Conservation (phyloP, 2,113 vertebrate species). For the Stomatorhinus ivindoensis region DNA sequence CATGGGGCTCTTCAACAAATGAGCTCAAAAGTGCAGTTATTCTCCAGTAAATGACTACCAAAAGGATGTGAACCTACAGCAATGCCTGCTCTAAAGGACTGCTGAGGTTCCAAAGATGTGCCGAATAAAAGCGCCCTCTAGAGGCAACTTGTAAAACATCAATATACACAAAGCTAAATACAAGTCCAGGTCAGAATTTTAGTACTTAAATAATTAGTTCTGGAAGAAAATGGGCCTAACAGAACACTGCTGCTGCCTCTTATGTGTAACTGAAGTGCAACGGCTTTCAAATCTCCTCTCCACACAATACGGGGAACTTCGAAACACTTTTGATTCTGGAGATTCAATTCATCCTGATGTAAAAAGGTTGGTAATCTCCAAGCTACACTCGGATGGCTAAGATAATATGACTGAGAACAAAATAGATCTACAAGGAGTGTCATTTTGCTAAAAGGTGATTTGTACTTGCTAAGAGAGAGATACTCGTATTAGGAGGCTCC, state of each 20-base stretch:
- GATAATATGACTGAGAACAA: neutral
- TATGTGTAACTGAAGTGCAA: neutral
- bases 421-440: slow-evolving; percentile 45
- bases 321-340: neutral
- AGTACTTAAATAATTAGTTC: neutral
- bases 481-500: slow-evolving; percentile 42
- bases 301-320: neutral
- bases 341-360: neutral
- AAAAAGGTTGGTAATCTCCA: neutral
- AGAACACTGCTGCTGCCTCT: neutral
- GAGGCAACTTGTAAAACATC: neutral
- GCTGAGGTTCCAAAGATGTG: neutral
- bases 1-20: neutral
- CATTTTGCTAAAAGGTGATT: slow-evolving; percentile 51
- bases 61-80: neutral
- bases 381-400: neutral
- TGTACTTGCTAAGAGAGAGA: slow-evolving; percentile 42
- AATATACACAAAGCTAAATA: neutral
- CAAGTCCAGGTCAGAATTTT: neutral
- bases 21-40: neutral
- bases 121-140: neutral
- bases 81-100: neutral
- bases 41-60: neutral
- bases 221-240: neutral
- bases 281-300: neutral